A percentile compares a stretch with the other conserved stretches of the same genome.
Evolutionary conservation across 2,888 invertebrate species (phyloP).

Genomic region (Oligia strigilis): DNA sequence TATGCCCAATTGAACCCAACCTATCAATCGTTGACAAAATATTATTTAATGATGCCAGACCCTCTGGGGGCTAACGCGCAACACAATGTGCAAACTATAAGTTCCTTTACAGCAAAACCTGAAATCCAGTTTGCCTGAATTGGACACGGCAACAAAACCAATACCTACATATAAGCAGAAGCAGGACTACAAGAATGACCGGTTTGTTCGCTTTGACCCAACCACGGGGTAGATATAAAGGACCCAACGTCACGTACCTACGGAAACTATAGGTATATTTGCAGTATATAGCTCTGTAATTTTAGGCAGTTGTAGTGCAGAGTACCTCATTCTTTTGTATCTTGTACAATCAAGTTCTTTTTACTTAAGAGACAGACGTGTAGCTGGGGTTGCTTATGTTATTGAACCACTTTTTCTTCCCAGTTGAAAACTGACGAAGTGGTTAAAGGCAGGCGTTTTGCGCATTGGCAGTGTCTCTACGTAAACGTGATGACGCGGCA

Average conservation of each 20-base stretch:
- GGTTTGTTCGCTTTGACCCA: slow-evolving; percentile 7
- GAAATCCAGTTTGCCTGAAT: slow-evolving; percentile 7
- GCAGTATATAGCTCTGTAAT: background rate
- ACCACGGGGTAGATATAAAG: slow-evolving; percentile 16
- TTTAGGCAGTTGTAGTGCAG: background rate
- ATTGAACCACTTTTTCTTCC: background rate
- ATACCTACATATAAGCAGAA: background rate
- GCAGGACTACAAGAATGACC: slow-evolving; percentile 14
- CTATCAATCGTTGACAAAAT: background rate
- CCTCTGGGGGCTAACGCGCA: background rate
- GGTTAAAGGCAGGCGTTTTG: background rate
- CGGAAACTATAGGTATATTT: background rate
- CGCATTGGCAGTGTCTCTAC: background rate
- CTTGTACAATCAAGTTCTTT: background rate
- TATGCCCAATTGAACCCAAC: background rate
- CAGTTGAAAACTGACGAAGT: background rate
- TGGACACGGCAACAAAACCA: slow-evolving; percentile 7
- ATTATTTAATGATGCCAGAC: too few relatives aligned
- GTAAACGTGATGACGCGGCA: slow-evolving; percentile 4
- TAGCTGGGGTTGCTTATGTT: background rate
- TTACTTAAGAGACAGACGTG: background rate
- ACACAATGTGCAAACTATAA: background rate
- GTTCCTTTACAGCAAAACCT: background rate
- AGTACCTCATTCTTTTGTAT: background rate
- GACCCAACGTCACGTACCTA: slow-evolving; percentile 1